These are phyloP conservation scores for Bambusicola thoracicus DNA, from an alignment of 2,113 vertebrate species.

Conservation along the genomic window DNA sequence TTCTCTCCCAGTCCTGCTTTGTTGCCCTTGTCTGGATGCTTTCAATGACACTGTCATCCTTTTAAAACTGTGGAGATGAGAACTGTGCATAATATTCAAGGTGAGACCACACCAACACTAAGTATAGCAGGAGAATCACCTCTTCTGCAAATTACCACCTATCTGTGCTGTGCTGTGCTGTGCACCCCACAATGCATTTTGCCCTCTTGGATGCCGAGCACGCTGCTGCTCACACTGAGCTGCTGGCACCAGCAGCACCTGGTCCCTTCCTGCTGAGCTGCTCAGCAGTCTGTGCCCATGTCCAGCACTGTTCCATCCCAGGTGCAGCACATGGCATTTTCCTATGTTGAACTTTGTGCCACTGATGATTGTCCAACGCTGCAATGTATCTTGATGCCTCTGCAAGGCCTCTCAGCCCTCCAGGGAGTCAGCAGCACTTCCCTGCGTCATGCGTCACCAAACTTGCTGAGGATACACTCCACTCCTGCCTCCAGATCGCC, in stretches of 20 bases:
- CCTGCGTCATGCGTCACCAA: not conserved
- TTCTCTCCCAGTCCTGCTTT: not conserved
- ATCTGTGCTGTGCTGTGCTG: too few species aligned
- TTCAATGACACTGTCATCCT: too few species aligned
- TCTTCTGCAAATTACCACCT: not conserved
- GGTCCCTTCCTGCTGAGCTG: not conserved
- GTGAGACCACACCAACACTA: too few species aligned
- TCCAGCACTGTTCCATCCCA: not conserved
- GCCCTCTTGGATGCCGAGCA: too few species aligned
- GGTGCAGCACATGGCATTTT: not conserved
- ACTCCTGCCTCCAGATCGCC: too few species aligned
- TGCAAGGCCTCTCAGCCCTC: not conserved
- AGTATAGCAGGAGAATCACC: not conserved
- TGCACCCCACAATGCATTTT: too few species aligned
- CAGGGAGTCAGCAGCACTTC: not conserved
- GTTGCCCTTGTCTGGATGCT: not conserved
- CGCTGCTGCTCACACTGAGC: too few species aligned
- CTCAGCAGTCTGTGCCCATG: not conserved
- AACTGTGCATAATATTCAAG: too few species aligned
- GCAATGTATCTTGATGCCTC: not conserved
- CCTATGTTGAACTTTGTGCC: not conserved
- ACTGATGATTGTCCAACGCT: too few species aligned
- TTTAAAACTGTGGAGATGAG: too few species aligned
- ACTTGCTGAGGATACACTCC: too few species aligned
- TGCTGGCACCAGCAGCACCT: too few species aligned